Evolutionary conservation across 2,888 invertebrate species (phyloP), one percentile per base, ranked within the genome.

Genomic region (Agrotis clavis): DNA sequence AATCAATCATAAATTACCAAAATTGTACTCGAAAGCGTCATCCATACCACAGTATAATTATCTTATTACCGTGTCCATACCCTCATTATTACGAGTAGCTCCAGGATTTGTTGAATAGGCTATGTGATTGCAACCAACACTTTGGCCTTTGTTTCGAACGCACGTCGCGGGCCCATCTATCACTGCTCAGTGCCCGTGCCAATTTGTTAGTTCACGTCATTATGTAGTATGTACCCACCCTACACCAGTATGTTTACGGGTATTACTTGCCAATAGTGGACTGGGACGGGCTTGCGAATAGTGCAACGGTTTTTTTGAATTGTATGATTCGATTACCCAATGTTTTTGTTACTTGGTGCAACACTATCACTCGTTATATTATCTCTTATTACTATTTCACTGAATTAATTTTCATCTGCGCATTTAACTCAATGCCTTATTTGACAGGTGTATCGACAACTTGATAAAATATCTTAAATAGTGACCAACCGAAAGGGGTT

Each of bases 71-170:
- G n/a, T n/a, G n/a, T 86, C 84, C 84, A 76, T n/a, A 68, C 67
- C 53, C 50, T 54, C 13, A 67, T 85, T 86, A 83, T 64, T 90
- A 41, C 9, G 41, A 41, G 41, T 41, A 87, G 83, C 87, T 93
- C 87, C 81, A 79, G 82, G 90, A 88, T 89, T 87, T 90, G 90
- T 89, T 92, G 93, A 94, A 94, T 94, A 94, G 93, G 89, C 92
- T 88, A 87, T 92, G 91, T 93, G 93, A 94, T 95, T 95, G 94
- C 93, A 92, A 91, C 92, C 91, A 93, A 92, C 94, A 93, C 93
- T 94, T 92, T 91, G 90, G 90, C 91, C 93, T 94, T 95, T 95
- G 95, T 95, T 95, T 93, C 89, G 89, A 90, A 86, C 89, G 89
- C 92, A 92, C 92, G 92, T 92, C 91, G 90, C 87, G 82, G 79